These are phyloP conservation scores for Jacana jacana DNA, from an alignment of 2,113 vertebrate species.

Conservation along the genomic window DNA sequence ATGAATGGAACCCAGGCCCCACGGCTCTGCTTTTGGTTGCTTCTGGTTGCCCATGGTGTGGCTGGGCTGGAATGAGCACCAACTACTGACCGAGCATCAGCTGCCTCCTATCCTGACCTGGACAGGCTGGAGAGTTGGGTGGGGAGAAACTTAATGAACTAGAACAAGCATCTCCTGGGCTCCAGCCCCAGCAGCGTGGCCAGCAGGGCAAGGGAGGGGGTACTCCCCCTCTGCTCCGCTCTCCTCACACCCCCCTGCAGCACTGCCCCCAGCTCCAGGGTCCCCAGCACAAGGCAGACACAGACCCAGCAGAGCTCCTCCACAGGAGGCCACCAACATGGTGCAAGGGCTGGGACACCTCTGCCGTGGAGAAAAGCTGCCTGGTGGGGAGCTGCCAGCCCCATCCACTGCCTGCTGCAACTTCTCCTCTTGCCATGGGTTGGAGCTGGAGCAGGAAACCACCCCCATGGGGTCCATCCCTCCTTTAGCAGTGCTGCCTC, in stretches of 20 bases:
- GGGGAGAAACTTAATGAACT: too few relatives aligned
- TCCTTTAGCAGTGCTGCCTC: neutral
- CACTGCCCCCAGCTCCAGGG: neutral
- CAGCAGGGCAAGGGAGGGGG: neutral
- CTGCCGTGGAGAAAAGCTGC: neutral
- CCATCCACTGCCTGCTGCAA: neutral
- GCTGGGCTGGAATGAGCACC: fast-evolving
- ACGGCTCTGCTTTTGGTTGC: too few relatives aligned
- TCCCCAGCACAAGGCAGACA: neutral
- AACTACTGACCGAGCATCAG: neutral
- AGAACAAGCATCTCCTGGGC: too few relatives aligned
- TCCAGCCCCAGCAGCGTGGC: neutral
- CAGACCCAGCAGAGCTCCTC: fast-evolving
- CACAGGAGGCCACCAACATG: neutral
- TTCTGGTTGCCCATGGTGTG: neutral
- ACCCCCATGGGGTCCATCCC: too few relatives aligned
- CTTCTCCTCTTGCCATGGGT: neutral
- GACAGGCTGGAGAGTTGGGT: too few relatives aligned
- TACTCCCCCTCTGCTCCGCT: neutral
- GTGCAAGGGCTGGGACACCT: neutral
- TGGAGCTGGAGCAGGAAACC: neutral
- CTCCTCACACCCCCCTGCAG: neutral
- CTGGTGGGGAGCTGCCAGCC: neutral
- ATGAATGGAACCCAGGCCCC: too few relatives aligned
- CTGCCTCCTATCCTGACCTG: too few relatives aligned